Base-by-base conservation (phyloP, 2,113 vertebrate genomes). In the Ardeotis arabs region DNA sequence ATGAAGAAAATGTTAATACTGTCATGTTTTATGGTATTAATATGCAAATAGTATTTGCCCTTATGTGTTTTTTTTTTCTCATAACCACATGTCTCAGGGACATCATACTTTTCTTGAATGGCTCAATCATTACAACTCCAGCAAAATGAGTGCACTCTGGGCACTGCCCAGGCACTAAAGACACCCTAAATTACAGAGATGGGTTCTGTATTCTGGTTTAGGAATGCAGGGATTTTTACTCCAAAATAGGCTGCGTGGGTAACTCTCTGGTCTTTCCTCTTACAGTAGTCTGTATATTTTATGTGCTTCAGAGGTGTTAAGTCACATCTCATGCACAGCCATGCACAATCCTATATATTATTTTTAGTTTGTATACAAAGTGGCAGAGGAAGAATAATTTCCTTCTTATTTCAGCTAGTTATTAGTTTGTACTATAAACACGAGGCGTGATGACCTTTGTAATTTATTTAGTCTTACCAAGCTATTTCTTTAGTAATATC, bases 381-480 rank as follows among this genome's bases (percentile, higher is more conserved):
- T 2, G 1, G 21, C 58, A 87, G 70, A 80, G 52, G 62, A 92
- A 92, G 35, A 95, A 75, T 63, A 83, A 90, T 97, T 92, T 95
- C 75, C 52, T 91, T 77, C 70, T 69, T 88, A 37, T 90, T 94
- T 90, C 73, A 93, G 35, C 37, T 93, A 37, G 39, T 93, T 91
- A 91, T 90, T 96, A 84, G 55, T 78, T 84, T 86, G 60, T 72
- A 28, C 76, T 90, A 52, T 78, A 90, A 93, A 82, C 49, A 83
- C 68, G 86, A 96, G 64, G 21, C 15, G 21, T 94, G 81, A 47
- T 93, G 86, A 86, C 83, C 95, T 95, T 83, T 94, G 52, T 84
- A 91, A 94, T 96, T 96, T 93, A 90, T 96, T 96, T 94, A 84
- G 80, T 90, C 84, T 96, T 90, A 86, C 81, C 41, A 93, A 70